Evolutionary conservation across 1,140 invertebrate genomes (phyloP).

Genomic region (Rhyzopertha dominica): DNA sequence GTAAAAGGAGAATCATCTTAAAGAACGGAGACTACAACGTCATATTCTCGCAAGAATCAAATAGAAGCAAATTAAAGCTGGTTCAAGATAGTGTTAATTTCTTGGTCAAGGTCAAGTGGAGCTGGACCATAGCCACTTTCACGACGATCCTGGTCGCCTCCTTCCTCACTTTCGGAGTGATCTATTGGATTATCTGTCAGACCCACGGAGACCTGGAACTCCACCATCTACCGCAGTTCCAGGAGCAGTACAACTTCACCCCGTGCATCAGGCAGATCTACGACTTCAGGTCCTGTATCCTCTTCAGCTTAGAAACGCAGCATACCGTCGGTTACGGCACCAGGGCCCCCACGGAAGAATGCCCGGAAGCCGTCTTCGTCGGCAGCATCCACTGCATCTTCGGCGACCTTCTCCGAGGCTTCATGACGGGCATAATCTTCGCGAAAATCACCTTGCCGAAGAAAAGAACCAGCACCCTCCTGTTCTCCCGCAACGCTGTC

Average conservation of each 20-base stretch:
- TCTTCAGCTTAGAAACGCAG: constrained; percentile 90
- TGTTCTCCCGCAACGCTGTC: constrained; percentile 93
- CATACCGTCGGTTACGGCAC: constrained; percentile 77
- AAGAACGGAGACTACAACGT: constrained; percentile 96
- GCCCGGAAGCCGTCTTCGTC: constrained; percentile 83
- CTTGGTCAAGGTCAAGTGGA: constrained; percentile 83
- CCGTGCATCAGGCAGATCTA: constrained; percentile 79
- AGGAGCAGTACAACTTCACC: constrained; percentile 51
- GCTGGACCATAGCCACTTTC: constrained; percentile 88
- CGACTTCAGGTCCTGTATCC: constrained; percentile 78
- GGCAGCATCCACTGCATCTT: constrained; percentile 84
- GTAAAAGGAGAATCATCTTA: too few relatives aligned
- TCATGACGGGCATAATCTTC: constrained; percentile 80
- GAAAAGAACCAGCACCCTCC: constrained; percentile 89
- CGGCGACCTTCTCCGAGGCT: constrained; percentile 63
- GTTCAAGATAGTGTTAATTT: constrained; percentile 79
- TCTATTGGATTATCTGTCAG: constrained; percentile 89
- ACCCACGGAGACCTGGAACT: constrained; percentile 85
- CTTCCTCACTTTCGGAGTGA: constrained; percentile 84
- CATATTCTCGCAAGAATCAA: constrained; percentile 74
- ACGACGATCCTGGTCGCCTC: constrained; percentile 82
- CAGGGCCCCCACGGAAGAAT: constrained; percentile 82
- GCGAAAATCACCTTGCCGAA: constrained; percentile 94
- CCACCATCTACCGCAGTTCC: too few relatives aligned
- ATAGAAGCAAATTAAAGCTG: constrained; percentile 64